Conservation (phyloP, 2,888 invertebrate species). For the Apomyelois bistriatella region DNA sequence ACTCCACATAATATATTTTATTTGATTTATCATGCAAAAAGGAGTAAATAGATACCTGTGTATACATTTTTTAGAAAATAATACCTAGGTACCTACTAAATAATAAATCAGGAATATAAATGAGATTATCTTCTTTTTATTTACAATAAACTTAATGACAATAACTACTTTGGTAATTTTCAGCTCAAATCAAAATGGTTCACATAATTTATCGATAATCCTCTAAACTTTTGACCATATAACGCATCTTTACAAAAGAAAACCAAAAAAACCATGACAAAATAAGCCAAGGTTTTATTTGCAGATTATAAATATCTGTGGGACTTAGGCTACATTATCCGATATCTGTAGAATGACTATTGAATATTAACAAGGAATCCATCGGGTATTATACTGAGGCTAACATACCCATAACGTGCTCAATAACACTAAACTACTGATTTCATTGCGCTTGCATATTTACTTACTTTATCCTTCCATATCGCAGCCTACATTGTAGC, state of each 20-base stretch:
- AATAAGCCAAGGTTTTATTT: constrained; percentile 15
- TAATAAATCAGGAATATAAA: too few species aligned
- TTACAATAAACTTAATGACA: too few species aligned
- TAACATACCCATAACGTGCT: constrained; percentile 43
- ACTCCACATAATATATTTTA: too few species aligned
- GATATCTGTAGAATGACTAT: constrained; percentile 24
- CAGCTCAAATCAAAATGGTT: too few species aligned
- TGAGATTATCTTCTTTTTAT: too few species aligned
- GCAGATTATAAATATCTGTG: constrained; percentile 19
- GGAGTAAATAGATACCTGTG: too few species aligned
- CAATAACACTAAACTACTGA: constrained; percentile 60
- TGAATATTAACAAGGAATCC: constrained; percentile 35
- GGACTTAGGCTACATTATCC: constrained; percentile 14
- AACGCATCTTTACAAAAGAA: constrained; percentile 24
- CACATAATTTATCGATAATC: constrained; percentile 25
- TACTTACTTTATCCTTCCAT: constrained; percentile 40
- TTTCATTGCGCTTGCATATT: constrained; percentile 55
- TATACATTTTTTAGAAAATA: too few species aligned
- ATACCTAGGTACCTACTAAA: too few species aligned
- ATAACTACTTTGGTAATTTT: too few species aligned
- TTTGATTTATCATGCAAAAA: too few species aligned
- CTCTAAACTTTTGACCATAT: constrained; percentile 22
- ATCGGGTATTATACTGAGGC: constrained; percentile 25
- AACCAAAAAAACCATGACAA: constrained; percentile 14
- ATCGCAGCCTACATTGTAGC: constrained; percentile 50